Percentiles rank a stretch among this genome's conserved stretches.
phyloP scores from a whole-genome alignment of 2,888 invertebrate species.

The Imbricaverruca yamaguchii region DNA sequence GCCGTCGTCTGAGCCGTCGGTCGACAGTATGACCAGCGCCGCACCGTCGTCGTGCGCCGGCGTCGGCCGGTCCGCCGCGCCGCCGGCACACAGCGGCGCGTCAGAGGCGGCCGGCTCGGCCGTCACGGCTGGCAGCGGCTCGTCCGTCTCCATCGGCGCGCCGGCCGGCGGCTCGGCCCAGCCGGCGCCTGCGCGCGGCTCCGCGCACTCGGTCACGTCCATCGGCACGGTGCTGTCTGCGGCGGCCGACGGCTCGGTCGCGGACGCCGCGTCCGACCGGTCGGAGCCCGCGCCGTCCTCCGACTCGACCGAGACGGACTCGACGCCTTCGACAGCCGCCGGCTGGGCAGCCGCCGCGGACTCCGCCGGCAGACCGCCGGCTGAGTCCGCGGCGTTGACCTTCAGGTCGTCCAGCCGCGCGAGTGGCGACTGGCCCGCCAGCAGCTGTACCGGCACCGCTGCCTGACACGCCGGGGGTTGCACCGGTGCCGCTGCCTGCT shows the following conservation, averaged over 20 bases:
- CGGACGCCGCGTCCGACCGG: neutral
- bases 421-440: neutral
- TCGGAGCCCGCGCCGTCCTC: neutral
- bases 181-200: neutral
- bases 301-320: neutral
- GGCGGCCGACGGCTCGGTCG: neutral
- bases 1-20: neutral
- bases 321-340: neutral
- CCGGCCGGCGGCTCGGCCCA: neutral
- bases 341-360: neutral
- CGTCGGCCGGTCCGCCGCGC: neutral
- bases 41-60: neutral
- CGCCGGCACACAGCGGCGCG: neutral
- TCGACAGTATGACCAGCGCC: constrained; percentile 5
- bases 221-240: neutral
- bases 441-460: neutral
- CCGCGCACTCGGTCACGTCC: neutral
- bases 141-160: neutral
- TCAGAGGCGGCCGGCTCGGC: neutral
- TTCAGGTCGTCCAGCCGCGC: neutral
- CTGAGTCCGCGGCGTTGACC: neutral
- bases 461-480: neutral
- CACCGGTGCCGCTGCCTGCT: neutral
- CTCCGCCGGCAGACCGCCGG: neutral
- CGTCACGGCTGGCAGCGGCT: neutral